These are phyloP conservation scores for Aporrectodea caliginosa DNA, from an alignment of 1,140 invertebrate genomes.

Conservation along the genomic window DNA sequence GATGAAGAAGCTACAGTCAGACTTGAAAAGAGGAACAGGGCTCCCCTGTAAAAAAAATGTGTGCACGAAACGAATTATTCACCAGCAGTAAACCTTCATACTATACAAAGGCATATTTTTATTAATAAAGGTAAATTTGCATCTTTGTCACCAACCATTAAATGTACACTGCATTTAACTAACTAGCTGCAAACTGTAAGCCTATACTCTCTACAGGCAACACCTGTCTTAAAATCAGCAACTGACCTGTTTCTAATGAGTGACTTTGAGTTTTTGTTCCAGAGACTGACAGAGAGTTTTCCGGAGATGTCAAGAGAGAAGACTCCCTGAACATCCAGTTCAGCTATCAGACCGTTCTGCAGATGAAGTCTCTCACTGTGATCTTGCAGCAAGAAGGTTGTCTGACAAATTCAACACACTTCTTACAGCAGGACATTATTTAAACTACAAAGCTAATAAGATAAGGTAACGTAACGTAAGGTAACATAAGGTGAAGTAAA, in stretches of 20 bases:
- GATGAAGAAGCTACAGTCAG: slow-evolving; percentile 42
- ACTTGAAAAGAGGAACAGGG: background rate
- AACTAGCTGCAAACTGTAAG: too few relatives aligned
- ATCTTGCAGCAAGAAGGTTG: slow-evolving; percentile 70
- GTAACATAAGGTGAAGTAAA: too few relatives aligned
- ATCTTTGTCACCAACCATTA: too few relatives aligned
- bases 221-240: too few relatives aligned
- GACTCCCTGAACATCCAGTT: slow-evolving; percentile 67
- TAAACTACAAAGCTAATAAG: too few relatives aligned
- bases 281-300: slow-evolving; percentile 76
- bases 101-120: too few relatives aligned
- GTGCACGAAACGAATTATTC: slow-evolving; percentile 19
- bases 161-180: too few relatives aligned
- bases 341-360: slow-evolving; percentile 69
- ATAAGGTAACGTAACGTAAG: too few relatives aligned
- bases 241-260: slow-evolving; percentile 63
- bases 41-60: slow-evolving; percentile 28
- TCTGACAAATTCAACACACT: slow-evolving; percentile 54
- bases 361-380: slow-evolving; percentile 67
- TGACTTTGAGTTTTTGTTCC: slow-evolving; percentile 80
- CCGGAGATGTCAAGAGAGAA: slow-evolving; percentile 79
- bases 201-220: too few relatives aligned
- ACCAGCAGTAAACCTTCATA: too few relatives aligned
- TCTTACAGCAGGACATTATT: too few relatives aligned
- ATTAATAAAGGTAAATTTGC: too few relatives aligned